Evolutionary conservation across 2,888 invertebrate species (phyloP), one percentile per base, ranked within the genome.

Genomic region (Corbicula japonica): DNA sequence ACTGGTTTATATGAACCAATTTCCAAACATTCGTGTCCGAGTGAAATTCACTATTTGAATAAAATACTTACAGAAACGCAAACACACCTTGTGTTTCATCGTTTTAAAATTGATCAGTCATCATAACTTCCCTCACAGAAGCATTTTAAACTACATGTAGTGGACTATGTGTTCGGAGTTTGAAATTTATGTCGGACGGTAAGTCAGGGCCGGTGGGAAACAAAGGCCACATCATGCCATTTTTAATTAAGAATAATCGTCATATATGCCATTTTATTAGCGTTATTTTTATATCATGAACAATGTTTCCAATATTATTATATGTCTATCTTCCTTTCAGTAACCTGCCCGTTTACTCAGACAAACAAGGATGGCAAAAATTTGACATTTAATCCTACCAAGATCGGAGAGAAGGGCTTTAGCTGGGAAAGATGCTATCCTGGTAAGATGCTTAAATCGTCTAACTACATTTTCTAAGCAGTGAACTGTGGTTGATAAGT

Each of bases 341-440:
- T 60, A 5, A 34, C 35, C 8, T 73, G 72, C 28, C 35, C 48
- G 18, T 48, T 18, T 3, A 15, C 32, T 35, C 41, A 62, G 15
- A 46, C 28, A 3, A 48, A 23, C 15, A 26, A 48, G 18, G 54
- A 72, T 26, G 66, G 58, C 23, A 65, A 18, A 28, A 23, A 23
- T 5, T 15, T 74, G 28, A 71, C 71, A 10, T 66, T 81, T 26
- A 46, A 73, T 3, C n/a, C 58, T n/a, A 66, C 54, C 21, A 48
- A 34, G 15, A 23, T 70, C 10, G 76, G 74, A 5, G 21, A 61
- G 48, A 70, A 18, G 6, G 74, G 65, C 6, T 81, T 54, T 62
- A 76, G 74, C 28, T 74, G 73, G 70, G 76, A 81, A 32, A 73
- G 80, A 26, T 81, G 80, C 44, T 66, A 61, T 30, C 48, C 46